Percentiles rank a stretch among this genome's conserved stretches.
These are phyloP conservation scores for Syritta pipiens DNA, from an alignment of 2,888 invertebrate species.

Conservation along the genomic window DNA sequence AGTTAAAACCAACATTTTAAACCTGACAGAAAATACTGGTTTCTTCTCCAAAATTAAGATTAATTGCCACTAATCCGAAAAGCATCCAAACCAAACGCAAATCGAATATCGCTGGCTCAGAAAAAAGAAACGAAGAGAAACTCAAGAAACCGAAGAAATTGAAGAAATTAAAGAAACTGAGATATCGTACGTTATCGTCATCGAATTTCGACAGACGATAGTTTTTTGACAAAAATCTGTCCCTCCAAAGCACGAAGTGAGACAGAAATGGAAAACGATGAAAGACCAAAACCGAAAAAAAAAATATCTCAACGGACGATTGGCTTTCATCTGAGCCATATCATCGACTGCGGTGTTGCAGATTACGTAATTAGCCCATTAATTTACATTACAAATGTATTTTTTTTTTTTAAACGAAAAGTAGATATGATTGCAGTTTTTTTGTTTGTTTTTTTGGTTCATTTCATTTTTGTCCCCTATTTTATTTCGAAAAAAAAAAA, in stretches of 20 bases:
- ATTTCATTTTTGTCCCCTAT: constrained; percentile 1
- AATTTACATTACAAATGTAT: constrained; percentile 58
- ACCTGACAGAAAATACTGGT: background rate
- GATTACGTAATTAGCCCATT: constrained; percentile 51
- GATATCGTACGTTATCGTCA: constrained; percentile 4
- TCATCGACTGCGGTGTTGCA: constrained; percentile 23
- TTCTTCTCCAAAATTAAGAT: constrained; percentile 17
- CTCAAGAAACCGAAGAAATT: background rate
- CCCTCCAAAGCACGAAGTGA: background rate
- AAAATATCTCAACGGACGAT: constrained; percentile 24
- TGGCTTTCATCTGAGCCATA: constrained; percentile 46
- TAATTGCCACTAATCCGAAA: constrained; percentile 28
- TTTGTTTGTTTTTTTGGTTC: constrained; percentile 17
- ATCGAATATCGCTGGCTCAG: constrained; percentile 16
- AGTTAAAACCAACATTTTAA: background rate
- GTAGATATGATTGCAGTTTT: constrained; percentile 19
- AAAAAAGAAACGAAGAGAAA: constrained; percentile 9
- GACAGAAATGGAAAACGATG: too few species aligned
- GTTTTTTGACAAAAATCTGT: constrained; percentile 14
- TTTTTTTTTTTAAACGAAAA: constrained; percentile 25
- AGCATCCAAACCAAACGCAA: background rate
- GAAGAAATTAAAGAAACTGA: too few species aligned
- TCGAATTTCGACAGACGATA: constrained; percentile 26
- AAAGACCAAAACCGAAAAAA: background rate
- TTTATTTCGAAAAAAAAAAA: background rate